Base-by-base conservation (phyloP, 1,140 invertebrate genomes). In the Triops cancriformis region DNA sequence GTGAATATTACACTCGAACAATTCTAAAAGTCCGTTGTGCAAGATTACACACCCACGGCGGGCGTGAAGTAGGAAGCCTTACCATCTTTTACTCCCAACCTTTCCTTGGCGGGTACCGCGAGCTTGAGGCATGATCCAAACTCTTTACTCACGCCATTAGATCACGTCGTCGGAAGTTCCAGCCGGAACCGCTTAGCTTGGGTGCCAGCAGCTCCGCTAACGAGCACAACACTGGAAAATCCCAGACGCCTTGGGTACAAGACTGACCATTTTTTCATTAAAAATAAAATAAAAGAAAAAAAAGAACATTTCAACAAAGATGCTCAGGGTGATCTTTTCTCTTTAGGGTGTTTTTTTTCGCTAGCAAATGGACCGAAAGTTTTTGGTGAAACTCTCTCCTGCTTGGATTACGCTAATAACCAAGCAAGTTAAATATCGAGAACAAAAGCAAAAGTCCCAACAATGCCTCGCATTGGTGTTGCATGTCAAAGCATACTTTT, bases 91-190 rank as follows among this genome's bases (percentile, higher is more conserved):
- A 37, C 31, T 18, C 51, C 18, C 14, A 64, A 64, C 23, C 51
- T 64, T 64, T 64, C 14, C 51, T 64, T 64, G 14, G 51, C 51
- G 51, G 51, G 10, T 64, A 64, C 51, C 51, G 11, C 43, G n/a
- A 18, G 51, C 51, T n/a, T 64, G 51, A 64, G 3, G 51, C 51
- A 64, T 64, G 51, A 64, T 64, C 51, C 51, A 64, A 64, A 64
- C 51, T 64, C 51, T 64, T 23, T 64, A 64, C 51, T 64, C 51
- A 64, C 51, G 51, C 51, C 51, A 64, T 64, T 64, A 23, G 14
- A 10, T 23, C 51, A 64, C 23, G 51, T 64, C n/a, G 51, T 64
- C 51, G 51, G 14, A 64, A 64, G 51, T 64, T 64, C 51, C 51
- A 64, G 7, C 51, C 51, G 51, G 51, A 64, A 64, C 51, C 51